Evolutionary conservation across 2,888 invertebrate genomes (phyloP).

Genomic region (Drosophila lutescens): DNA sequence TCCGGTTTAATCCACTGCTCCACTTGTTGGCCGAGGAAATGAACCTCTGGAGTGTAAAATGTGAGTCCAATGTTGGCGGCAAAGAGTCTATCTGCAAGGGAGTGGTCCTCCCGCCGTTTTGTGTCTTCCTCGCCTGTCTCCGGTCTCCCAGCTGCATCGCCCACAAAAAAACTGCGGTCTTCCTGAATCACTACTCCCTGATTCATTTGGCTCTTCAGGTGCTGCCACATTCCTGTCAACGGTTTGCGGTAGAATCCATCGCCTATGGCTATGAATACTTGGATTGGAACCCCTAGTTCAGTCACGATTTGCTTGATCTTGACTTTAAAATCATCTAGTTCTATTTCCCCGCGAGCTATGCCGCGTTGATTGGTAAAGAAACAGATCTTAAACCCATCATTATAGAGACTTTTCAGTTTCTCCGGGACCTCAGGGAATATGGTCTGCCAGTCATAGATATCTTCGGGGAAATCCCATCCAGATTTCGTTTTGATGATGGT

Average conservation of each 20-base stretch:
- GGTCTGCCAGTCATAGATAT: conserved; percentile 94
- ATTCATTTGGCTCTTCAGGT: conserved; percentile 89
- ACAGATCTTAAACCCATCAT: conserved; percentile 92
- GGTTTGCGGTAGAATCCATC: conserved; percentile 91
- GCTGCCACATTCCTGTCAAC: conserved; percentile 94
- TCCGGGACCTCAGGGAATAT: conserved; percentile 87
- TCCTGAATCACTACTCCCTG: conserved; percentile 87
- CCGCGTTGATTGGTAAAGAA: conserved; percentile 97
- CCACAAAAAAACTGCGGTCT: conserved; percentile 91
- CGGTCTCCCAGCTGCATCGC: conserved; percentile 96
- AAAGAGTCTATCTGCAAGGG: conserved; percentile 93
- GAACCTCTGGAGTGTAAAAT: conserved; percentile 97
- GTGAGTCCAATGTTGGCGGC: conserved; percentile 91
- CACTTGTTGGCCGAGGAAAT: conserved; percentile 88
- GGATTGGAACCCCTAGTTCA: conserved; percentile 91
- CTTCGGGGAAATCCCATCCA: conserved; percentile 93
- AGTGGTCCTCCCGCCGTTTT: conserved; percentile 94
- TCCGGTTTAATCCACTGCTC: conserved; percentile 87
- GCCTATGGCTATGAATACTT: conserved; percentile 91
- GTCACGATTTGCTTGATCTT: conserved; percentile 91
- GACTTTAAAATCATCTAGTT: conserved; percentile 90
- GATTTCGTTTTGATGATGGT: conserved; percentile 96
- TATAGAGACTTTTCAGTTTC: conserved; percentile 88
- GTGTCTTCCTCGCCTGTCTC: conserved; percentile 89
- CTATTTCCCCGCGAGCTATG: conserved; percentile 88